Percentiles rank a stretch among this genome's conserved stretches.
These are phyloP conservation scores for Pipra filicauda DNA, from an alignment of 2,113 vertebrate genomes.

Conservation along the genomic window DNA sequence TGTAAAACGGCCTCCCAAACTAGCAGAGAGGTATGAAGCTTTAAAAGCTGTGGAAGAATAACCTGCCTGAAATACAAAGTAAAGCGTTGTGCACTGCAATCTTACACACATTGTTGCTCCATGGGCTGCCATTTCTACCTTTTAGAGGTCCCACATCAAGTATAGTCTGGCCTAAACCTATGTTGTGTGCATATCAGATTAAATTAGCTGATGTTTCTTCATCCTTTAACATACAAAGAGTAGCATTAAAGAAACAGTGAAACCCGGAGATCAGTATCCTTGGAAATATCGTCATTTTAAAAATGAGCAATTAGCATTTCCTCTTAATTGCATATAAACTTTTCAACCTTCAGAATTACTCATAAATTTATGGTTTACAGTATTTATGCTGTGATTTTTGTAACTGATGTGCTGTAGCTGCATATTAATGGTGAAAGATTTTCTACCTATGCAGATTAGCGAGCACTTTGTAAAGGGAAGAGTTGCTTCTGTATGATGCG, in stretches of 20 bases:
- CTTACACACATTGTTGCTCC: background rate
- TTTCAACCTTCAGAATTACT: slow-evolving; percentile 42
- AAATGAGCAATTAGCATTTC: slow-evolving; percentile 28
- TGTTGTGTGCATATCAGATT: slow-evolving; percentile 25
- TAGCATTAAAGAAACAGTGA: slow-evolving; percentile 37
- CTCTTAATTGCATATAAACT: slow-evolving; percentile 27
- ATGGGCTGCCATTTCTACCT: background rate
- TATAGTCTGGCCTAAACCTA: background rate
- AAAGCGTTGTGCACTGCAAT: background rate
- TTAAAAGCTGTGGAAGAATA: background rate
- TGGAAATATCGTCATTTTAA: slow-evolving; percentile 18
- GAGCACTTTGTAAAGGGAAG: background rate
- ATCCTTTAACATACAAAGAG: background rate
- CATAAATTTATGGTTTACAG: background rate
- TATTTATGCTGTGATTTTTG: background rate
- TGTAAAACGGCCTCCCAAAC: background rate
- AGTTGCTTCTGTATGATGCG: background rate
- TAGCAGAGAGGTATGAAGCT: background rate
- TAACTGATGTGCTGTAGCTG: background rate
- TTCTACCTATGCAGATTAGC: background rate
- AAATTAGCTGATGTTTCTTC: slow-evolving; percentile 29
- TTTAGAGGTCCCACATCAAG: slow-evolving; percentile 11
- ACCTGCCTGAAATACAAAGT: background rate
- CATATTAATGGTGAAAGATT: background rate
- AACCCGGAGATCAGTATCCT: slow-evolving; percentile 22